Conservation (phyloP, 2,797 vertebrate genomes). For the Enteromius mattozi region DNA sequence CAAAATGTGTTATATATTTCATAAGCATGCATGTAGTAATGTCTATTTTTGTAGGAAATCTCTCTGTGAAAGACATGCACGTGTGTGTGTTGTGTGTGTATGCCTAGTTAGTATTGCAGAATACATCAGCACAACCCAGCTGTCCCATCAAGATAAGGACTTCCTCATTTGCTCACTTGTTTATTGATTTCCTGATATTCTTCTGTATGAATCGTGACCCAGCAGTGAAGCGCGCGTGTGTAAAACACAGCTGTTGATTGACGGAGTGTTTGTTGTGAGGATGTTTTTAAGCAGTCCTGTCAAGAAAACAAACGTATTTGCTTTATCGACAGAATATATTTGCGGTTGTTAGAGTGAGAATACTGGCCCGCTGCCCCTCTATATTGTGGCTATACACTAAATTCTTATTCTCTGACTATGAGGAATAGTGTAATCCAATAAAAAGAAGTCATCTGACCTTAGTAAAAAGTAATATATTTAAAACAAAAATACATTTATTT, state of each 20-base stretch:
- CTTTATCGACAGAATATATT: slow-evolving; percentile 30
- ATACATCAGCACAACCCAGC: slow-evolving; percentile 44
- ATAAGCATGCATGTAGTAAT: slow-evolving; percentile 6
- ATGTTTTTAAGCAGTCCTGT: not conserved
- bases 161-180: slow-evolving; percentile 53
- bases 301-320: not conserved
- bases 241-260: slow-evolving; percentile 40
- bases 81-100: slow-evolving; percentile 24
- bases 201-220: slow-evolving; percentile 37
- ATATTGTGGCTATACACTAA: not conserved
- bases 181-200: slow-evolving; percentile 48
- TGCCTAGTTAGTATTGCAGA: slow-evolving; percentile 25
- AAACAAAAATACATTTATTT: too few species aligned
- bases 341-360: not conserved
- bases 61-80: not conserved
- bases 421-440: not conserved
- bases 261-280: slow-evolving; percentile 28
- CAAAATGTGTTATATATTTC: not conserved
- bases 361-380: not conserved
- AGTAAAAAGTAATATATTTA: too few species aligned
- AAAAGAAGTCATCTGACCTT: not conserved
- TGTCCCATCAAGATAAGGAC: slow-evolving; percentile 53
- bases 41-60: slow-evolving; percentile 18
- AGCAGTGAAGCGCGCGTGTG: slow-evolving; percentile 16
- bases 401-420: not conserved